A percentile compares a stretch with the other conserved stretches of the same genome.
Evolutionary conservation across 2,888 invertebrate species (phyloP).

Genomic region (Salticus scenicus): DNA sequence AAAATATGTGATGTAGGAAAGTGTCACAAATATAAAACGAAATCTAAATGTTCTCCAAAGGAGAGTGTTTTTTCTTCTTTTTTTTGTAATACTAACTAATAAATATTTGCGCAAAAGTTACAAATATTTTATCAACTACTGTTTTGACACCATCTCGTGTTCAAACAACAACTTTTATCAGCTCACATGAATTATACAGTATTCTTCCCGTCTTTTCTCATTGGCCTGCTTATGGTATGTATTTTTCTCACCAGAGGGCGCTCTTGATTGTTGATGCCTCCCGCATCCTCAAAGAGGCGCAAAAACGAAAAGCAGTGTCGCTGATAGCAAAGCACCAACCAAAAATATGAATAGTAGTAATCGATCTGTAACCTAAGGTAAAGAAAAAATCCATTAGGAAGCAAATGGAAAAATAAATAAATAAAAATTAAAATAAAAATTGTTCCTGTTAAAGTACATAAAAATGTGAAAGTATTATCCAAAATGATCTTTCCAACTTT

Average conservation of each 20-base stretch:
- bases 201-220: neutral
- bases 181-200: too few species aligned
- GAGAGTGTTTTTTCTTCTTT: too few species aligned
- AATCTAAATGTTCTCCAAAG: too few species aligned
- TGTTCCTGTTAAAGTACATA: too few species aligned
- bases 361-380: slow-evolving; percentile 46
- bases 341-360: slow-evolving; percentile 44
- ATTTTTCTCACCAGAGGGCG: neutral
- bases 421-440: too few species aligned
- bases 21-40: too few species aligned
- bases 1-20: too few species aligned
- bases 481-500: too few species aligned
- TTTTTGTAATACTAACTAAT: too few species aligned
- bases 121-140: neutral
- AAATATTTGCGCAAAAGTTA: neutral
- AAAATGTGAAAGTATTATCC: too few species aligned
- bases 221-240: neutral
- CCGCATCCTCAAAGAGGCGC: slow-evolving; percentile 50
- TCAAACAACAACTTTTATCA: too few species aligned
- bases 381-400: neutral
- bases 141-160: neutral
- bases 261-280: neutral
- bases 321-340: slow-evolving; percentile 41
- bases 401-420: neutral
- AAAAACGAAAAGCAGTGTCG: slow-evolving; percentile 46